phyloP scores from a whole-genome alignment of 1,140 invertebrate genomes.

The Rhagoletis zephyria region DNA sequence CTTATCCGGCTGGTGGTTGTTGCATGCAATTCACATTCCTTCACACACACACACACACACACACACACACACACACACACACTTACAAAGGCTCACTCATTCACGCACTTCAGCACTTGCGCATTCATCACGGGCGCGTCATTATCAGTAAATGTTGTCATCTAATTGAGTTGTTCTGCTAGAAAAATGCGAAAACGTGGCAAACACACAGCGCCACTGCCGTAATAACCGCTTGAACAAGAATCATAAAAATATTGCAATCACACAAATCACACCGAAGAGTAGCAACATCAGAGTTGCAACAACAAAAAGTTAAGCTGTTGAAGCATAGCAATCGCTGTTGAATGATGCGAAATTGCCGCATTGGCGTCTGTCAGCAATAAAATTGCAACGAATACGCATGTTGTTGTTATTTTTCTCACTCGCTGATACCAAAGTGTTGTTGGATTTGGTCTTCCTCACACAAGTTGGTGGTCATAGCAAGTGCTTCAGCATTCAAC shows the following conservation, averaged over 20 bases:
- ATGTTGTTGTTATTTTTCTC: not conserved
- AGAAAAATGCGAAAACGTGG: constrained; percentile 37
- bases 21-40: constrained; percentile 4
- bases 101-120: not conserved
- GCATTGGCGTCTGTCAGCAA: constrained; percentile 22
- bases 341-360: constrained; percentile 36
- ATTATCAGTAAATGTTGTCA: constrained; percentile 54
- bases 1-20: constrained; percentile 1
- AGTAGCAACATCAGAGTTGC: not conserved
- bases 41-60: not conserved
- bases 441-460: not conserved
- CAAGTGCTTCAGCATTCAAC: not conserved
- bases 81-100: not conserved
- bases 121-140: constrained; percentile 40
- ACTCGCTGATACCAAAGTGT: not conserved
- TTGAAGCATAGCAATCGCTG: constrained; percentile 24
- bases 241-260: constrained; percentile 32
- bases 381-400: not conserved
- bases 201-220: not conserved
- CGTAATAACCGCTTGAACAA: not conserved
- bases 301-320: constrained; percentile 36
- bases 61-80: not conserved
- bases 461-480: not conserved
- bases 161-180: constrained; percentile 55
- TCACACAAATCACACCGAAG: constrained; percentile 32